Evolutionary conservation across 2,888 invertebrate genomes (phyloP).

Genomic region (Pterobdella sp.): DNA sequence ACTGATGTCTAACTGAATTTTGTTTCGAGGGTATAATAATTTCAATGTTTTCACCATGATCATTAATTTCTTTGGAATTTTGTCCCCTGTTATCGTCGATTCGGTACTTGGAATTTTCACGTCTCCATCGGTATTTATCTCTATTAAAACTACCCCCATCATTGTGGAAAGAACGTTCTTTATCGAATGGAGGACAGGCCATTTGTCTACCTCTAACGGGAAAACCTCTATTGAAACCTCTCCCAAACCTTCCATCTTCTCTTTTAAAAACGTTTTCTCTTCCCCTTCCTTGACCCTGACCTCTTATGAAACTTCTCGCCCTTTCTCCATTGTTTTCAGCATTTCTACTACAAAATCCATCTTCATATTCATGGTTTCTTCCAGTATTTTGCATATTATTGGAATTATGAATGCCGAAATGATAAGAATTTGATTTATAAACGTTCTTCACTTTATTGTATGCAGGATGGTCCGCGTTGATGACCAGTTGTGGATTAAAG

Average conservation of each 20-base stretch:
- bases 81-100: too few relatives aligned
- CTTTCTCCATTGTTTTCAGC: neutral
- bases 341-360: neutral
- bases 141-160: neutral
- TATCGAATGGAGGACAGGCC: too few relatives aligned
- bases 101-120: too few relatives aligned
- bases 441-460: neutral
- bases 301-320: neutral
- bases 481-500: neutral
- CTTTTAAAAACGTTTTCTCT: neutral
- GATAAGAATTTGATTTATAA: neutral
- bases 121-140: slow-evolving; percentile 2
- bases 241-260: neutral
- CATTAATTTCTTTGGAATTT: too few relatives aligned
- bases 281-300: neutral
- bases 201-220: too few relatives aligned
- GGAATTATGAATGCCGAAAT: neutral
- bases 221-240: too few relatives aligned
- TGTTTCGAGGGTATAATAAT: too few relatives aligned
- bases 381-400: neutral
- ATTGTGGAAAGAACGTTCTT: too few relatives aligned
- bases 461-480: neutral
- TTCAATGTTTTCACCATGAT: too few relatives aligned
- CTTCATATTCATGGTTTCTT: neutral
- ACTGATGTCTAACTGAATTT: too few relatives aligned